Conservation (phyloP, 2,888 invertebrate genomes). For the Pasiphila rectangulata region DNA sequence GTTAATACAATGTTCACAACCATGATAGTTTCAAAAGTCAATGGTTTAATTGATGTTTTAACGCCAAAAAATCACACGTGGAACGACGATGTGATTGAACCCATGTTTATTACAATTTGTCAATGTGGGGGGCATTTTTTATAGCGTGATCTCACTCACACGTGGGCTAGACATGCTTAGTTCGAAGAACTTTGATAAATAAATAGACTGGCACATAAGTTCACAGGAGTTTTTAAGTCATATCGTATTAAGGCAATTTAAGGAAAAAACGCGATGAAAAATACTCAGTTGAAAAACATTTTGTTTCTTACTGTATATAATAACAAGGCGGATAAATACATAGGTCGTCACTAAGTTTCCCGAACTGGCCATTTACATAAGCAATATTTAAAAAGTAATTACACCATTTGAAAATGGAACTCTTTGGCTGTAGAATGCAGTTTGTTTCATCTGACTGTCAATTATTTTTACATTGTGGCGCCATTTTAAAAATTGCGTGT, state of each 20-base stretch:
- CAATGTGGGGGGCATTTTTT: conserved; percentile 39
- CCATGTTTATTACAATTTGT: conserved; percentile 8
- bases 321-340: conserved; percentile 15
- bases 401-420: too few relatives aligned
- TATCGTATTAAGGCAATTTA: too few relatives aligned
- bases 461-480: too few relatives aligned
- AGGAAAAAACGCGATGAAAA: conserved; percentile 8
- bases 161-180: conserved; percentile 43
- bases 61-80: not conserved
- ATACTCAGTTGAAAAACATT: conserved; percentile 18
- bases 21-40: too few relatives aligned
- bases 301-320: conserved; percentile 18
- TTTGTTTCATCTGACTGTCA: too few relatives aligned
- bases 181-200: conserved; percentile 30
- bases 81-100: conserved; percentile 1
- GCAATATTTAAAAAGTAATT: too few relatives aligned
- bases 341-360: too few relatives aligned
- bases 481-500: too few relatives aligned
- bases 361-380: too few relatives aligned
- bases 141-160: conserved; percentile 51
- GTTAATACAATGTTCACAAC: too few relatives aligned
- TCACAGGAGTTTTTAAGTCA: too few relatives aligned
- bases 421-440: too few relatives aligned
- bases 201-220: conserved; percentile 22
- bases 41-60: not conserved